Base-by-base conservation (phyloP, 2,113 vertebrate genomes). In the Elephas maximus region DNA sequence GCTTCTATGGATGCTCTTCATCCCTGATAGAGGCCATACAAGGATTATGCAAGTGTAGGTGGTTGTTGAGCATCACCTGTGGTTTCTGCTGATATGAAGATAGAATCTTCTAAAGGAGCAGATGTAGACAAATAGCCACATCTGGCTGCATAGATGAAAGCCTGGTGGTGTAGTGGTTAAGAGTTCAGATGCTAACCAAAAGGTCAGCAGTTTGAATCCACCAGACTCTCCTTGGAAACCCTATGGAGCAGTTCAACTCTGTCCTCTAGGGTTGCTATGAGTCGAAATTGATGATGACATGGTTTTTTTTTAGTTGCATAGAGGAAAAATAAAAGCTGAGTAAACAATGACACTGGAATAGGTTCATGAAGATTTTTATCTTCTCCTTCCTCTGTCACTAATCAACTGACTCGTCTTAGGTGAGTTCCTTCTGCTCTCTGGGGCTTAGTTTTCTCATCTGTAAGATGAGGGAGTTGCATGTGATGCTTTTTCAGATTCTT, bases 371-470 rank as follows among this genome's bases (percentile, higher is more conserved):
- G 24, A 30, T 51, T 82, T 89, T 30, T 10, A 1, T 26, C 88
- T 91, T 91, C 45, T 76, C 28, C 30, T 86, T 10, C 17, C 33
- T 74, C 26, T 24, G 17, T 53, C 6, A 51, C 10, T 91, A 10
- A 57, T 44, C 51, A 60, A 15, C 23, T 73, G 2, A 57, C 3
- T 78, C 10, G 44, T 77, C 41, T 85, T 51, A 24, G 8, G 45
- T 30, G 21, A 44, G 24, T 28, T 12, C 48, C 17, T 74, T 87
- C 12, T 23, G 24, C 17, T 93, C 65, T 94, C 28, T 9, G 33
- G 77, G 76, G 57, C 53, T 96, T 63, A 44, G 8, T 65, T 65
- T 92, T 83, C 41, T 89, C 77, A 67, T 90, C 57, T 71, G 18
- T 90, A 51, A 77, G 44, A 73, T 44, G 3, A 67, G 7, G 14